These are phyloP conservation scores for Gymnocypris eckloni DNA, from an alignment of 2,797 vertebrate species.

Conservation along the genomic window DNA sequence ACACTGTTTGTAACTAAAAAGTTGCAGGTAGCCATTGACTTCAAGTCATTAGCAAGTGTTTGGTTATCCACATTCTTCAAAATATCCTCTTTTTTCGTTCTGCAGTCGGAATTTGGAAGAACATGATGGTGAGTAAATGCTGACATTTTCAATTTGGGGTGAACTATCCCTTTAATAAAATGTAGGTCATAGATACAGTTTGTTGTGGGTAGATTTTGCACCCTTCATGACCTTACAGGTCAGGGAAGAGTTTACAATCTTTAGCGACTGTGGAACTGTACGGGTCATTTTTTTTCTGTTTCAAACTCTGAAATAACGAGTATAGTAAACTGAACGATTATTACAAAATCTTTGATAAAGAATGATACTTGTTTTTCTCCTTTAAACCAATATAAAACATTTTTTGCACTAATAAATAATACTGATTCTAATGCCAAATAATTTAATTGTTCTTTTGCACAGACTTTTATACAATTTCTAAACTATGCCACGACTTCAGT, in stretches of 20 bases:
- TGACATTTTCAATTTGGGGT: background rate
- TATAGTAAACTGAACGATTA: background rate
- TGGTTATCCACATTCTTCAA: background rate
- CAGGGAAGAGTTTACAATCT: background rate
- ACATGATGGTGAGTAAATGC: background rate
- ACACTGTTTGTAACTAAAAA: background rate
- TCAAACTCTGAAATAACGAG: background rate
- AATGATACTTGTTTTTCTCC: background rate
- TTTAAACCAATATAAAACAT: background rate
- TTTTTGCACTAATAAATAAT: background rate
- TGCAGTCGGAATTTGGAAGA: background rate
- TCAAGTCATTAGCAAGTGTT: background rate
- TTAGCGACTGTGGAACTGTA: background rate
- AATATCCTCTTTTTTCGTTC: background rate
- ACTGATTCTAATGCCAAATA: background rate
- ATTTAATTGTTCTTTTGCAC: background rate
- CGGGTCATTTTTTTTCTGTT: background rate
- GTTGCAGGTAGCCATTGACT: background rate
- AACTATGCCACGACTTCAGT: conserved; percentile 65
- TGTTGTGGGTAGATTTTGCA: conserved; percentile 13
- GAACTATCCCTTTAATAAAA: background rate
- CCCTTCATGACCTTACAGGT: conserved; percentile 8
- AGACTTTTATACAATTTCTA: background rate
- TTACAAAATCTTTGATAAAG: background rate
- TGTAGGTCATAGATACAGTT: background rate